These are phyloP conservation scores for Pterocles orientalis DNA, from an alignment of 2,113 vertebrate genomes.

Conservation along the genomic window DNA sequence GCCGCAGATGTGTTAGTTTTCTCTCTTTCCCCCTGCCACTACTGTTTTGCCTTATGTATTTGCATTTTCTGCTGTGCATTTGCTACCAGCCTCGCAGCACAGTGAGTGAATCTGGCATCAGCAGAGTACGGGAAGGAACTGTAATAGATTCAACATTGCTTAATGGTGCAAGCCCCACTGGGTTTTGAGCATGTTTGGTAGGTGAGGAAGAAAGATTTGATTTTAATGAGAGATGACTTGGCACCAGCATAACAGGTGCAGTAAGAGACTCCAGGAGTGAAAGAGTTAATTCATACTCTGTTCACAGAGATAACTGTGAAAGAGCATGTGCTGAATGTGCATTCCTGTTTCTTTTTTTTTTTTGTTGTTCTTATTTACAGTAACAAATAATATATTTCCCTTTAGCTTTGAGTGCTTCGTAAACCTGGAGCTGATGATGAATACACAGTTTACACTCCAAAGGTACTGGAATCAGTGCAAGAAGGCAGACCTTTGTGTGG, in stretches of 20 bases:
- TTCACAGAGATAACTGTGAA: neutral
- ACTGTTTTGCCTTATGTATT: neutral
- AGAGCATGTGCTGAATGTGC: neutral
- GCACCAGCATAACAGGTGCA: neutral
- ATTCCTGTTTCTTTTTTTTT: constrained; percentile 7
- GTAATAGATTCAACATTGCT: neutral
- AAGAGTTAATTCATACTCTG: constrained; percentile 45
- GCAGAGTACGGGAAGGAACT: neutral
- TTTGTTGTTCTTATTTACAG: constrained; percentile 29
- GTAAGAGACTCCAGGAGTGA: neutral
- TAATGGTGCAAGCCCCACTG: constrained; percentile 1
- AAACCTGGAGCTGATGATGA: constrained; percentile 30
- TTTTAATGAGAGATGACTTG: constrained; percentile 37
- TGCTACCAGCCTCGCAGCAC: neutral
- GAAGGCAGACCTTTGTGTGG: neutral
- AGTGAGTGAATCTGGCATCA: neutral
- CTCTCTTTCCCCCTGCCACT: neutral
- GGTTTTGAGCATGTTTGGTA: neutral
- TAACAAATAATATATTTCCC: constrained; percentile 32
- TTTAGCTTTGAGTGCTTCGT: constrained; percentile 35
- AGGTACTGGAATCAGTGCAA: constrained; percentile 6
- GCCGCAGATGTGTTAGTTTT: neutral
- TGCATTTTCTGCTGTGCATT: constrained; percentile 2
- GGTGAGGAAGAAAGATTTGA: neutral
- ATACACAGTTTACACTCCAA: constrained; percentile 9